Conservation (phyloP, 2,113 vertebrate species). For the Prionailurus viverrinus region DNA sequence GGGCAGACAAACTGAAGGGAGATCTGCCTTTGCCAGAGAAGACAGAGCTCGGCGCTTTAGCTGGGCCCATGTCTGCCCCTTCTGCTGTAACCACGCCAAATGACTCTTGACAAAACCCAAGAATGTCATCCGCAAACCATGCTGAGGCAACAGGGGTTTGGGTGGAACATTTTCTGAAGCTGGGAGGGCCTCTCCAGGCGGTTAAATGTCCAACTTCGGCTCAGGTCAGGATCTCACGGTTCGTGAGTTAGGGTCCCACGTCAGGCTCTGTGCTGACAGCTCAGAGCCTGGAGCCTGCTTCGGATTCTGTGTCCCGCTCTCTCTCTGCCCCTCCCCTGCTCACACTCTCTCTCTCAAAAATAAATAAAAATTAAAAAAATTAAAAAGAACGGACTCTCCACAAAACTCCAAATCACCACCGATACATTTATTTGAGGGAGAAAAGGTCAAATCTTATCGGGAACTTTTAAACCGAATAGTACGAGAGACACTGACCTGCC, state of each 20-base stretch:
- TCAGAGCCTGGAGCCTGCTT: too few relatives aligned
- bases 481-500: slow-evolving; percentile 39
- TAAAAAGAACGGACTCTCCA: background rate
- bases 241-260: too few relatives aligned
- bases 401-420: slow-evolving; percentile 72
- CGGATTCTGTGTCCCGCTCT: too few relatives aligned
- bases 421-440: slow-evolving; percentile 77
- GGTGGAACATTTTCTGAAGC: background rate
- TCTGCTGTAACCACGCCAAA: background rate
- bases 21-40: background rate
- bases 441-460: slow-evolving; percentile 4
- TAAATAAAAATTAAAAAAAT: too few relatives aligned
- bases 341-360: too few relatives aligned
- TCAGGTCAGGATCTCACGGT: too few relatives aligned
- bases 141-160: background rate
- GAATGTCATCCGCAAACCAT: background rate
- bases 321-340: too few relatives aligned
- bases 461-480: background rate
- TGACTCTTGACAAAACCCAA: fast-evolving
- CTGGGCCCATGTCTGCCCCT: background rate
- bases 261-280: too few relatives aligned
- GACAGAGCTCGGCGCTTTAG: background rate
- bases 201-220: too few relatives aligned
- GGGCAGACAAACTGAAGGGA: background rate
- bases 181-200: background rate